These are phyloP conservation scores for Lasioglossum figueresi DNA, from an alignment of 2,888 invertebrate genomes.

Conservation along the genomic window DNA sequence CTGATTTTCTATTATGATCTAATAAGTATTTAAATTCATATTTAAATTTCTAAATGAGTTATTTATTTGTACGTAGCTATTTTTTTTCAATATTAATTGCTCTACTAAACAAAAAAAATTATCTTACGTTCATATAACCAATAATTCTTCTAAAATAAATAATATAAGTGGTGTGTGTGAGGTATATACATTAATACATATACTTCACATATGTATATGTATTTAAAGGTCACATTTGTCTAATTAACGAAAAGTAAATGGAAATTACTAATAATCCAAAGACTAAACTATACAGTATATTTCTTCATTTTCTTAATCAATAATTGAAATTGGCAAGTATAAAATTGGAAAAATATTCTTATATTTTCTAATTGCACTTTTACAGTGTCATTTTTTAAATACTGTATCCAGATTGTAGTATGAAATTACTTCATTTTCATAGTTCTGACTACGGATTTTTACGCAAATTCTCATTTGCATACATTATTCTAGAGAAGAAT, in stretches of 20 bases:
- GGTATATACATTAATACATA: background rate
- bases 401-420: background rate
- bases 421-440: background rate
- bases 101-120: background rate
- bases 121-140: background rate
- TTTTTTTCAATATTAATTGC: background rate
- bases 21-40: background rate
- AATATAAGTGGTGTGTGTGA: background rate
- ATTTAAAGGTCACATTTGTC: slow-evolving; percentile 5
- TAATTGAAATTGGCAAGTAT: background rate
- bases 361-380: background rate
- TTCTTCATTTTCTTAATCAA: background rate
- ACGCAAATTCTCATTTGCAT: background rate
- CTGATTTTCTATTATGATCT: background rate
- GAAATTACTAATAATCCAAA: background rate
- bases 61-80: background rate
- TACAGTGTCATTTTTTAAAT: background rate
- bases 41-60: background rate
- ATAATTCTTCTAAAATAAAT: background rate
- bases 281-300: background rate
- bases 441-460: background rate
- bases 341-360: background rate
- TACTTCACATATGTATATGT: background rate
- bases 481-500: background rate
- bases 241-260: background rate